A percentile compares a stretch with the other conserved stretches of the same genome.
phyloP scores from a whole-genome alignment of 2,113 vertebrate genomes.

The Hoplias malabaricus region DNA sequence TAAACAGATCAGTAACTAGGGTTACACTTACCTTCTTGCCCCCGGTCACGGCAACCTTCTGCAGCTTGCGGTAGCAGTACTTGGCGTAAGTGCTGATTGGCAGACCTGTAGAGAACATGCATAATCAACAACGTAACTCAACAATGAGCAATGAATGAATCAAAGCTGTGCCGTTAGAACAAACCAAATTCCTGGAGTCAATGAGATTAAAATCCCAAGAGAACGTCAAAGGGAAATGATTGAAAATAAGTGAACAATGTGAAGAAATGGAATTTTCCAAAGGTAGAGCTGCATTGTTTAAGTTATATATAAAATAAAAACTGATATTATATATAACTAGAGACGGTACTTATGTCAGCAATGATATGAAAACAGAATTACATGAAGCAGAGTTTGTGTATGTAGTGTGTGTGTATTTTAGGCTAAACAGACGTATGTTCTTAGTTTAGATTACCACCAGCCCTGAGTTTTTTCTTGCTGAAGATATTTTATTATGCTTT shows the following conservation, averaged over 20 bases:
- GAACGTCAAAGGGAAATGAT: too few relatives aligned
- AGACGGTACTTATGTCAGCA: too few relatives aligned
- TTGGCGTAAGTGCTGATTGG: slow-evolving; percentile 80
- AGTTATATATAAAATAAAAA: too few relatives aligned
- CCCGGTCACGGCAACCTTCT: slow-evolving; percentile 79
- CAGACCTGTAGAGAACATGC: slow-evolving; percentile 62
- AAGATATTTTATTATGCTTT: neutral
- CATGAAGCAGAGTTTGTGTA: neutral
- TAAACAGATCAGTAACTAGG: slow-evolving; percentile 3
- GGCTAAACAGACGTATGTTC: neutral
- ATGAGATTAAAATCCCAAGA: neutral
- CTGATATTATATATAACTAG: too few relatives aligned
- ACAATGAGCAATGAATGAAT: neutral
- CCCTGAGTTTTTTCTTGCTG: neutral
- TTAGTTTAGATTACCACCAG: neutral
- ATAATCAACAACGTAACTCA: neutral
- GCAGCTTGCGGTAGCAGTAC: slow-evolving; percentile 82
- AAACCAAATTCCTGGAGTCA: neutral
- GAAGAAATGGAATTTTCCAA: too few relatives aligned
- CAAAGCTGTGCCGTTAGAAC: neutral
- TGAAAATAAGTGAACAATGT: too few relatives aligned
- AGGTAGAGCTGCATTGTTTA: too few relatives aligned
- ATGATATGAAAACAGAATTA: neutral
- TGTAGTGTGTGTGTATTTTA: neutral
- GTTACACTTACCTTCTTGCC: slow-evolving; percentile 78